phyloP scores from a whole-genome alignment of 2,797 vertebrate genomes.

The Bryconaethiops microstoma region DNA sequence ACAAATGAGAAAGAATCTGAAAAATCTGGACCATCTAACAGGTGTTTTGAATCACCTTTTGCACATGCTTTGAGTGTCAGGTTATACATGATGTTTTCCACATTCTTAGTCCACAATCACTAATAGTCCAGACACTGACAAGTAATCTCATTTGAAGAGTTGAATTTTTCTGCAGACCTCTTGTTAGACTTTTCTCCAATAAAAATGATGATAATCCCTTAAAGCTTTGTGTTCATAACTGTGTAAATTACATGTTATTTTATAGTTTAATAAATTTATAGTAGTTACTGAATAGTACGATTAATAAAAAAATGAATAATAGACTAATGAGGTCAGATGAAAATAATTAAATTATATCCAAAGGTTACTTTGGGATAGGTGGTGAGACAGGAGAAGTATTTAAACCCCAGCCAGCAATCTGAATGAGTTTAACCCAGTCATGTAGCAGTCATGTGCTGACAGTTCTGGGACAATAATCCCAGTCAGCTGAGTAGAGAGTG shows the following conservation, averaged over 20 bases:
- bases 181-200: background rate
- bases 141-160: background rate
- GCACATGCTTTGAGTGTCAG: slow-evolving; percentile 6
- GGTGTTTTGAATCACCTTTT: no score
- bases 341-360: no score
- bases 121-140: background rate
- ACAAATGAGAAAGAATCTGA: no score
- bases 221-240: no score
- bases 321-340: no score
- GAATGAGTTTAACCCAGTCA: background rate
- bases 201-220: no score
- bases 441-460: slow-evolving; percentile 42
- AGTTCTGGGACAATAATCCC: slow-evolving; percentile 60
- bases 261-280: no score
- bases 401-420: background rate
- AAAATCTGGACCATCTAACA: no score
- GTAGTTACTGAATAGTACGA: no score
- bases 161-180: background rate
- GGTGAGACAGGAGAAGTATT: background rate
- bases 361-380: background rate
- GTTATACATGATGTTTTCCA: background rate
- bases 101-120: background rate
- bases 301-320: no score
- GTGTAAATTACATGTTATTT: no score
- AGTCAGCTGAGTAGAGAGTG: slow-evolving; percentile 63